phyloP scores from a whole-genome alignment of 2,113 vertebrate species.

The Hyperopisus bebe region DNA sequence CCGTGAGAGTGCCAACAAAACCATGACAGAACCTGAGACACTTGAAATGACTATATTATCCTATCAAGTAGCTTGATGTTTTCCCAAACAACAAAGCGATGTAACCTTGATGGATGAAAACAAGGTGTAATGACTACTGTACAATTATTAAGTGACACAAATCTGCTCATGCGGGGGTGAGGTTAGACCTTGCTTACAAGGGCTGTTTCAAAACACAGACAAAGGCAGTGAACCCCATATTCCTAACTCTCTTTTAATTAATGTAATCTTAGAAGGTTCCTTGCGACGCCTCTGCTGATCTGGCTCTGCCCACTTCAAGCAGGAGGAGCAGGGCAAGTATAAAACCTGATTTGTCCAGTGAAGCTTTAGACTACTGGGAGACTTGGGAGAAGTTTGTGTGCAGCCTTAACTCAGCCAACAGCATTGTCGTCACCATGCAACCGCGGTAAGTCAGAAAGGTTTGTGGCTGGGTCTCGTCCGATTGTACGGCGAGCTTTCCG shows the following conservation, averaged over 20 bases:
- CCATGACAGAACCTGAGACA: neutral
- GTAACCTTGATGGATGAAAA: neutral
- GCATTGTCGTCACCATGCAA: constrained; percentile 29
- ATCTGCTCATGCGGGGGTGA: neutral
- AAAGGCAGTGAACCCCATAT: constrained; percentile 24
- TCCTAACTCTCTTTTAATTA: constrained; percentile 44
- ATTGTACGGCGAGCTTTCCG: neutral
- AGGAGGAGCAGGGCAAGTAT: constrained; percentile 28
- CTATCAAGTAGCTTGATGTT: neutral
- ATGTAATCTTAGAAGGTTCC: constrained; percentile 32
- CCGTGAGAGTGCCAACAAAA: neutral
- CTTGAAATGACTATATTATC: neutral
- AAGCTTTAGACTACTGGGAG: constrained; percentile 33
- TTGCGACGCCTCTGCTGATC: constrained; percentile 29
- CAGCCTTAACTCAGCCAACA: neutral
- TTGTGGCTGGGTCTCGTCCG: neutral
- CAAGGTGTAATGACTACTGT: neutral
- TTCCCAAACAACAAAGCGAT: neutral
- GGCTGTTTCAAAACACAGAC: constrained; percentile 37
- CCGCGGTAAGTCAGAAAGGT: constrained; percentile 27
- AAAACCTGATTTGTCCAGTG: constrained; percentile 33
- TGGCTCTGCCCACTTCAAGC: constrained; percentile 29
- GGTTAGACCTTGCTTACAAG: constrained; percentile 18
- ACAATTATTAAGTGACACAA: neutral
- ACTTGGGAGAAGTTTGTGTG: constrained; percentile 22